Evolutionary conservation across 53 echinoderm and acorn worm species (phyloP).

Genomic region (Holothuria scabra): DNA sequence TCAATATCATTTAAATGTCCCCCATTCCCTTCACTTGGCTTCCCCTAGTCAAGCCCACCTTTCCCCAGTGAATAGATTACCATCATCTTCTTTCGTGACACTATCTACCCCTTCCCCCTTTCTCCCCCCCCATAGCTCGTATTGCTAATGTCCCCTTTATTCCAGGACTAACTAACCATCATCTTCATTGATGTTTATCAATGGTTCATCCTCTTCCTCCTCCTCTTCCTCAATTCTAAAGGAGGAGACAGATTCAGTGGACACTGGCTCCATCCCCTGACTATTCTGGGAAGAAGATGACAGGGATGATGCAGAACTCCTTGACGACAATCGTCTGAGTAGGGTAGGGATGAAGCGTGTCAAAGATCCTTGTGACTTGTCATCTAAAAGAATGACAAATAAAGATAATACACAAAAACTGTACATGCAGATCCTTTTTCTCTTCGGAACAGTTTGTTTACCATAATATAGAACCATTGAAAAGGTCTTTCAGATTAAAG

Average conservation of each 20-base stretch:
- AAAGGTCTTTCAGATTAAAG: too few species aligned
- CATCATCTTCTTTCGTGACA: not conserved
- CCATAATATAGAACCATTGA: too few species aligned
- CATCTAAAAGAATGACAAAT: not conserved
- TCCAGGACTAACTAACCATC: not conserved
- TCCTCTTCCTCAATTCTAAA: conserved; percentile 29
- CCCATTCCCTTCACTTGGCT: too few species aligned
- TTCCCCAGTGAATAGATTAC: not conserved
- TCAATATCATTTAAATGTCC: too few species aligned
- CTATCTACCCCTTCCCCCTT: not conserved
- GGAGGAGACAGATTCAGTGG: conserved; percentile 12
- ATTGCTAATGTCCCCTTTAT: too few species aligned
- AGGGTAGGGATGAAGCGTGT: conserved; percentile 4
- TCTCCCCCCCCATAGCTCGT: too few species aligned
- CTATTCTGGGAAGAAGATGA: conserved; percentile 6
- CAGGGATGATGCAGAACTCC: not conserved
- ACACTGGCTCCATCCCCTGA: too few species aligned
- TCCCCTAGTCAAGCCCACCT: too few species aligned
- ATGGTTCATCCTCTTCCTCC: conserved; percentile 18
- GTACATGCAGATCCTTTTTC: too few species aligned
- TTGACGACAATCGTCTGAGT: not conserved
- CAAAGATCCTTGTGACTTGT: not conserved
- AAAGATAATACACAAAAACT: too few species aligned
- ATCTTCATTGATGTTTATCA: conserved; percentile 23
- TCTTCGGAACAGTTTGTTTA: too few species aligned